Base-by-base conservation (phyloP, 2,797 vertebrate species). In the Geotrypetes seraphini region DNA sequence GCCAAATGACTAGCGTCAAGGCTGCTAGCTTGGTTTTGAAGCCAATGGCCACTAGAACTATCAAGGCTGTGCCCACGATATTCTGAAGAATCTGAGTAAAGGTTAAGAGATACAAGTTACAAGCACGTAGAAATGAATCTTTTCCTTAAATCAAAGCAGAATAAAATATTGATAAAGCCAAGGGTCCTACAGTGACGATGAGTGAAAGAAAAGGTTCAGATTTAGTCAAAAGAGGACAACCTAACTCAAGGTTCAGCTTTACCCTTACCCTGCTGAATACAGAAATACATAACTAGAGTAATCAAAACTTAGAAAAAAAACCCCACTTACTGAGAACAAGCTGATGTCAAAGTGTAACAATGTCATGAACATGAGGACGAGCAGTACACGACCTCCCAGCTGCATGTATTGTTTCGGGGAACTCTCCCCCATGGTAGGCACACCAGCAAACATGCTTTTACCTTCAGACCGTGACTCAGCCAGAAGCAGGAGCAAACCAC, bases 301-400 rank as follows among this genome's bases (percentile, higher is more conserved):
- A n/a, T n/a, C n/a, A n/a, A n/a, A n/a, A 19, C 19, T 19, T 19
- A 19, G 19, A 19, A 19, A 19, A 19, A 19, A 5, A 19, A 8
- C 11, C n/a, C n/a, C 15, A 87, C 94, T 91, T 50, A 97, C 94
- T 20, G 84, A 92, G 69, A 99, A 90, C 77, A 99, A 90, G 65
- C 69, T 89, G 66, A 88, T 63, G n/a, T 97, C 91, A 7, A 97
- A 92, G 73, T 99, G 94, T 9, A 99, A 81, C 44, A 99, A 75
- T 3, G 95, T 98, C 94, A 99, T 98, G 82, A 99, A 98, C 95
- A 99, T 99, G 49, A 99, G 80, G 39, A 97, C 91, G 1, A 99
- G 84, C 47, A 99, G 76, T 4, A 99, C 90, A 1, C 94, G 74
- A 2, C 95, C 95, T 0, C 95, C 94, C 12, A 98, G 78, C 82